phyloP scores from a whole-genome alignment of 2,888 invertebrate species.

The Dendrolimus houi region DNA sequence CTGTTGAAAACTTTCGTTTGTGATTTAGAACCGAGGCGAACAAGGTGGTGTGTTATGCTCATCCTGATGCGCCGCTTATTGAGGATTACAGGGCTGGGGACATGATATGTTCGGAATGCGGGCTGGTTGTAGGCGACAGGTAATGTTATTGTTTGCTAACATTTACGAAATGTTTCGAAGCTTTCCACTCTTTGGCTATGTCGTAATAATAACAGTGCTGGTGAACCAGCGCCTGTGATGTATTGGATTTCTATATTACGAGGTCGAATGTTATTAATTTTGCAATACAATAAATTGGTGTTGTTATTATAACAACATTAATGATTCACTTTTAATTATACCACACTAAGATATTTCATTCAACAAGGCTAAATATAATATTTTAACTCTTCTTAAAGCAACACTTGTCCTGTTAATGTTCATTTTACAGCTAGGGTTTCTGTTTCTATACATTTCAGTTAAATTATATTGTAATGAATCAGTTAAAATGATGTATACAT shows the following conservation, averaged over 20 bases:
- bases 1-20: constrained; percentile 48
- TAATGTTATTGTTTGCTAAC: constrained; percentile 56
- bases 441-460: too few relatives aligned
- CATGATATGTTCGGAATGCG: constrained; percentile 99
- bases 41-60: constrained; percentile 92
- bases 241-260: constrained; percentile 35
- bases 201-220: constrained; percentile 34
- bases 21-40: constrained; percentile 80
- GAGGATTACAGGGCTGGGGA: constrained; percentile 99
- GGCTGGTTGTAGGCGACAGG: constrained; percentile 99
- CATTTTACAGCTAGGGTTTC: too few relatives aligned
- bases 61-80: constrained; percentile 96
- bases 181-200: constrained; percentile 30
- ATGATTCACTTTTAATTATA: neutral
- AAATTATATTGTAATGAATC: too few relatives aligned
- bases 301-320: neutral
- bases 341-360: neutral
- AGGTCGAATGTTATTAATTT: constrained; percentile 16
- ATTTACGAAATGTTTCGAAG: constrained; percentile 36
- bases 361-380: neutral
- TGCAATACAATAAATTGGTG: neutral
- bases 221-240: constrained; percentile 28
- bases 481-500: too few relatives aligned
- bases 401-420: too few relatives aligned
- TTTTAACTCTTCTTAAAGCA: neutral